These are phyloP conservation scores for Nemoura dubitans DNA, from an alignment of 2,888 invertebrate species.

Conservation along the genomic window DNA sequence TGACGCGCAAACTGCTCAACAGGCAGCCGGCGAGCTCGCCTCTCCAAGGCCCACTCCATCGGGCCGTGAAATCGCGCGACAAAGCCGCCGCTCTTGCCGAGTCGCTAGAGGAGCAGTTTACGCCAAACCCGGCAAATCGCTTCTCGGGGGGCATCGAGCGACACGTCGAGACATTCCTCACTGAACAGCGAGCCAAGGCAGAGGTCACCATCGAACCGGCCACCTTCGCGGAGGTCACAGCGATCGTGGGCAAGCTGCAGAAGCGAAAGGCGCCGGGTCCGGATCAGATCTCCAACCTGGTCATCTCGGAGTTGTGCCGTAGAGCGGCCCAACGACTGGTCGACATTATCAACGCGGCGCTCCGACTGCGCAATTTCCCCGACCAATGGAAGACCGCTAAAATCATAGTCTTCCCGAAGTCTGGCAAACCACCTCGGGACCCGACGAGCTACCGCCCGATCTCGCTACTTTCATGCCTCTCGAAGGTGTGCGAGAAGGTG, in stretches of 20 bases:
- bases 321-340: conserved; percentile 19
- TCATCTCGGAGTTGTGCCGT: too few relatives aligned
- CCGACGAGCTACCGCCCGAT: conserved; percentile 53
- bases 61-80: not conserved
- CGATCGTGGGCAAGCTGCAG: not conserved
- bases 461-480: conserved; percentile 51
- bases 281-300: not conserved
- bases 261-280: not conserved
- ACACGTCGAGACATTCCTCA: not conserved
- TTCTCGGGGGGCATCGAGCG: not conserved
- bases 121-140: not conserved
- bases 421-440: conserved; percentile 50
- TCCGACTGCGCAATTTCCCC: not conserved
- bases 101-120: conserved; percentile 1
- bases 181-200: not conserved
- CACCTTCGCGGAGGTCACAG: not conserved
- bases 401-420: conserved; percentile 52
- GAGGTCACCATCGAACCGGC: not conserved
- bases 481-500: conserved; percentile 53
- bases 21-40: too few relatives aligned
- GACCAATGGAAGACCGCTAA: conserved; percentile 49
- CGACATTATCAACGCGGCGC: not conserved
- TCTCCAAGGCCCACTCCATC: too few relatives aligned
- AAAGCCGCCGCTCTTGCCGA: conserved; percentile 1
- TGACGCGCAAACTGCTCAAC: not conserved